A percentile compares a stretch with the other conserved stretches of the same genome.
Conservation (phyloP, 1,140 invertebrate genomes). For the Bombus pyrosoma region DNA sequence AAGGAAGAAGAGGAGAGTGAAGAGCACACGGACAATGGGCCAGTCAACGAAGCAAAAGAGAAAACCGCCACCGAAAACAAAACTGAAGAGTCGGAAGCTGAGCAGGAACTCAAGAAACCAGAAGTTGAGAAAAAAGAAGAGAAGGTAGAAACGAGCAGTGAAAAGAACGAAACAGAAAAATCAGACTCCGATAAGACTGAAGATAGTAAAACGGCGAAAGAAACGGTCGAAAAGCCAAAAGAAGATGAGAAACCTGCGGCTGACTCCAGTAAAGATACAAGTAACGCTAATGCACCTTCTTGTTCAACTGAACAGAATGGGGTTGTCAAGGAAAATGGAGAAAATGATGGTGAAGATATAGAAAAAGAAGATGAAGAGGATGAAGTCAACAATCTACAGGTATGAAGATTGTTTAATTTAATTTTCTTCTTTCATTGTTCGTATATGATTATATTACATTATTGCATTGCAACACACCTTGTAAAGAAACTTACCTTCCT, state of each 20-base stretch:
- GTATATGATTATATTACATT: neutral
- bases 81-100: constrained; percentile 26
- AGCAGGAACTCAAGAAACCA: constrained; percentile 70
- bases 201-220: constrained; percentile 29
- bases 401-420: constrained; percentile 71
- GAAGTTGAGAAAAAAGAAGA: constrained; percentile 54
- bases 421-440: neutral
- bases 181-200: constrained; percentile 24
- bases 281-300: constrained; percentile 55
- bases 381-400: constrained; percentile 85
- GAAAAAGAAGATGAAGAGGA: constrained; percentile 77
- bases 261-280: constrained; percentile 47
- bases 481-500: neutral
- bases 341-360: constrained; percentile 76
- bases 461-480: neutral
- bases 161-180: constrained; percentile 31
- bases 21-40: constrained; percentile 61
- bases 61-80: constrained; percentile 63
- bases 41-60: constrained; percentile 33
- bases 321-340: constrained; percentile 76
- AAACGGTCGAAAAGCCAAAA: constrained; percentile 37
- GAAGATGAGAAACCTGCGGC: constrained; percentile 48
- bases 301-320: constrained; percentile 73
- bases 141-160: neutral
- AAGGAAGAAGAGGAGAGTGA: constrained; percentile 73